phyloP scores from a whole-genome alignment of 2,113 vertebrate genomes.

The Nasalis larvatus region DNA sequence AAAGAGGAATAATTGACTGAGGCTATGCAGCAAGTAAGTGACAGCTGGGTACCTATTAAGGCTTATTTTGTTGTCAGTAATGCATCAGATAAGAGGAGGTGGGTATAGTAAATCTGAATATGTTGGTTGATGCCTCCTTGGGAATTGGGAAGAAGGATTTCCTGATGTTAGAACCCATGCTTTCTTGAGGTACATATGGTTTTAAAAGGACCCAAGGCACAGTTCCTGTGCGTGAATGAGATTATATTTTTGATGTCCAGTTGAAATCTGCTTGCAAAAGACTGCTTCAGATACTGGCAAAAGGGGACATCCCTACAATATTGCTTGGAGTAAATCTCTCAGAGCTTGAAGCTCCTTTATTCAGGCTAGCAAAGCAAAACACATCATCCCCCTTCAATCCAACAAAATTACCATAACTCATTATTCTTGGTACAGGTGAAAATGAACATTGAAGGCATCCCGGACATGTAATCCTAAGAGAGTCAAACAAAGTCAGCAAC shows the following conservation, averaged over 20 bases:
- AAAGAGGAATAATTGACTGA: neutral
- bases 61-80: conserved; percentile 33
- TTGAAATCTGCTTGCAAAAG: conserved; percentile 41
- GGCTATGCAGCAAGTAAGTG: neutral
- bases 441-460: conserved; percentile 24
- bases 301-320: conserved; percentile 7
- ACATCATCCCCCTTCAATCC: neutral
- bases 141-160: neutral
- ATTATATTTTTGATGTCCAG: neutral
- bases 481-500: neutral
- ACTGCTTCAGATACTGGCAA: conserved; percentile 10
- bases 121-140: neutral
- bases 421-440: conserved; percentile 44
- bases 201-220: conserved; percentile 16
- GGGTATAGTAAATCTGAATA: neutral
- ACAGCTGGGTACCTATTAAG: neutral
- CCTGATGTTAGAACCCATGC: neutral
- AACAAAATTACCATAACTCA: neutral
- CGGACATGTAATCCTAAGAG: conserved; percentile 36
- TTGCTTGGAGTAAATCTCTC: conserved; percentile 13
- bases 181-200: neutral
- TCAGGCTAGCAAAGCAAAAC: neutral
- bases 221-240: conserved; percentile 24
- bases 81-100: neutral
- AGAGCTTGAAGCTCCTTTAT: neutral